A percentile compares a stretch with the other conserved stretches of the same genome.
phyloP scores from a whole-genome alignment of 2,113 vertebrate species.

The Gymnarchus niloticus region DNA sequence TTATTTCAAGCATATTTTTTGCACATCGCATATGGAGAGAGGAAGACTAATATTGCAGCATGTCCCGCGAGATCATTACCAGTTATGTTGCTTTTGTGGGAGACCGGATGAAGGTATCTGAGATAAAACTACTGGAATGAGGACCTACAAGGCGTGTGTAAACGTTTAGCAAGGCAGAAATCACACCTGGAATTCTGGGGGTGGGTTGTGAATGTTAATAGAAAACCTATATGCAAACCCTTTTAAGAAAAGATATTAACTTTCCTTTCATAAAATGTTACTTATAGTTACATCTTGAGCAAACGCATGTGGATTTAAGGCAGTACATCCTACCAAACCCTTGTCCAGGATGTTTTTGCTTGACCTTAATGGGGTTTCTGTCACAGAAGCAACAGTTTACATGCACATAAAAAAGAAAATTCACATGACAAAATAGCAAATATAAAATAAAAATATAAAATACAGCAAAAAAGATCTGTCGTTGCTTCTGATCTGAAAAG shows the following conservation, averaged over 20 bases:
- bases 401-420: background rate
- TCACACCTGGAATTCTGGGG: background rate
- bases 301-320: background rate
- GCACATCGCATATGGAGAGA: background rate
- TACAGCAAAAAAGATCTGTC: background rate
- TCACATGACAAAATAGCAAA: background rate
- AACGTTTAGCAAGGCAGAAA: background rate
- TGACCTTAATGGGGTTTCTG: background rate
- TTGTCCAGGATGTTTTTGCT: background rate
- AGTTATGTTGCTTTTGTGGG: background rate
- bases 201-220: conserved; percentile 4
- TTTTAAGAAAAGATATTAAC: no score
- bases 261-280: background rate
- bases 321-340: background rate
- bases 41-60: background rate
- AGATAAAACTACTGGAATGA: background rate
- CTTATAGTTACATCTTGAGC: background rate
- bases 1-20: background rate
- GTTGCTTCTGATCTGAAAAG: conserved; percentile 26
- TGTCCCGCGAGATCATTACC: background rate
- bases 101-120: background rate
- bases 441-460: background rate
- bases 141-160: background rate
- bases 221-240: background rate
- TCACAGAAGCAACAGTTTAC: background rate